Evolutionary conservation across 1,140 invertebrate genomes (phyloP).

Genomic region (Pentalonia nigronervosa): DNA sequence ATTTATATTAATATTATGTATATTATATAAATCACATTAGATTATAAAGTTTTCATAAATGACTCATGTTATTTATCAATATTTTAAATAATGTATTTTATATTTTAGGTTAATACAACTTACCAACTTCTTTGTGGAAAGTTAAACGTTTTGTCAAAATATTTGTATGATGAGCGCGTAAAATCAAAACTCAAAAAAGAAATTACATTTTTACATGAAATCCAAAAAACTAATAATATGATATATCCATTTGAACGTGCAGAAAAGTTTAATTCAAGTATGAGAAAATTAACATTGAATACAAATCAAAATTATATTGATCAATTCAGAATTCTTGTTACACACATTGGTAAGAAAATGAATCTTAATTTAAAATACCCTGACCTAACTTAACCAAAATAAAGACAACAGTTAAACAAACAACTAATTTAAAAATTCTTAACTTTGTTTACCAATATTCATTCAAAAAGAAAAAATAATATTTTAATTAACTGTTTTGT

Average conservation of each 20-base stretch:
- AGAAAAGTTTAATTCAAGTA: slow-evolving; percentile 93
- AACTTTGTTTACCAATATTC: neutral
- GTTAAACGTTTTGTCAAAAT: slow-evolving; percentile 95
- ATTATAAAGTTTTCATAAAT: neutral
- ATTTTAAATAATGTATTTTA: neutral
- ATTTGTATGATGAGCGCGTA: slow-evolving; percentile 98
- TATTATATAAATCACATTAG: neutral
- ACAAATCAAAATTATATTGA: slow-evolving; percentile 88
- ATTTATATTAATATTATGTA: neutral
- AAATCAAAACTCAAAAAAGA: slow-evolving; percentile 94
- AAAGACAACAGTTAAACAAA: neutral
- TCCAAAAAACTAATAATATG: slow-evolving; percentile 65
- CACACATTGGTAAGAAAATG: slow-evolving; percentile 79
- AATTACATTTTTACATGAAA: slow-evolving; percentile 75
- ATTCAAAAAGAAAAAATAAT: neutral
- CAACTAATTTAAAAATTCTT: neutral
- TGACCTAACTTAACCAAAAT: neutral
- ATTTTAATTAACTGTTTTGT: neutral
- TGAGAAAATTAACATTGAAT: slow-evolving; percentile 86
- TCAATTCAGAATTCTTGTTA: slow-evolving; percentile 89
- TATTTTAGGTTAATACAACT: slow-evolving; percentile 83
- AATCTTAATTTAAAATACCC: neutral
- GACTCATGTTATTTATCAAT: neutral
- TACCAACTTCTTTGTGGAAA: slow-evolving; percentile 96
- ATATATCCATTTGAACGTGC: slow-evolving; percentile 88